These are phyloP conservation scores for Drosophila siamana DNA, from an alignment of 2,888 invertebrate genomes.

Conservation along the genomic window DNA sequence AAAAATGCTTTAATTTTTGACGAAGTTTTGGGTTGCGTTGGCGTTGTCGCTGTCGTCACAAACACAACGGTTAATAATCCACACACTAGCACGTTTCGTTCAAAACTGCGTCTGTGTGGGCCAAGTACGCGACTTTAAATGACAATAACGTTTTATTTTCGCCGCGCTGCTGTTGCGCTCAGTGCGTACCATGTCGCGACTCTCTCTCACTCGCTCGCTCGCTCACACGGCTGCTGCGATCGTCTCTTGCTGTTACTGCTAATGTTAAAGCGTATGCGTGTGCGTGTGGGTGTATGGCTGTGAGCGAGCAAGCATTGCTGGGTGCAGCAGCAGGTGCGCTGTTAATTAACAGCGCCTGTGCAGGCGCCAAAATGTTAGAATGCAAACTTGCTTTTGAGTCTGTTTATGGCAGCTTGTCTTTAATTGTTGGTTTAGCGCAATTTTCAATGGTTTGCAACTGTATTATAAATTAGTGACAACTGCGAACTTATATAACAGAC, in stretches of 20 bases:
- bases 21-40: background rate
- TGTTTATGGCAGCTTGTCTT: background rate
- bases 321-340: conserved; percentile 56
- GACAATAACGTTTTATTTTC: conserved; percentile 60
- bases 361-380: conserved; percentile 14
- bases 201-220: conserved; percentile 23
- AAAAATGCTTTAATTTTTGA: conserved; percentile 10
- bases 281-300: conserved; percentile 8
- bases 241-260: conserved; percentile 31
- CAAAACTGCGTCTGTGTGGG: conserved; percentile 71
- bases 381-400: background rate
- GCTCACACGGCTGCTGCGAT: conserved; percentile 53
- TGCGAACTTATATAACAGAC: background rate
- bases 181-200: conserved; percentile 25
- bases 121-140: conserved; percentile 63
- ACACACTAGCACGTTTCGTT: conserved; percentile 67
- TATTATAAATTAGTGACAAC: background rate
- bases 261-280: conserved; percentile 41
- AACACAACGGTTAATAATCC: conserved; percentile 42
- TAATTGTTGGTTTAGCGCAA: background rate
- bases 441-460: background rate
- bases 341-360: conserved; percentile 46
- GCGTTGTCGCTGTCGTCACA: conserved; percentile 22
- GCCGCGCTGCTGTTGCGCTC: conserved; percentile 42
- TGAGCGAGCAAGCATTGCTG: conserved; percentile 4